phyloP scores from a whole-genome alignment of 1,140 invertebrate genomes.

The Danaus plexippus region DNA sequence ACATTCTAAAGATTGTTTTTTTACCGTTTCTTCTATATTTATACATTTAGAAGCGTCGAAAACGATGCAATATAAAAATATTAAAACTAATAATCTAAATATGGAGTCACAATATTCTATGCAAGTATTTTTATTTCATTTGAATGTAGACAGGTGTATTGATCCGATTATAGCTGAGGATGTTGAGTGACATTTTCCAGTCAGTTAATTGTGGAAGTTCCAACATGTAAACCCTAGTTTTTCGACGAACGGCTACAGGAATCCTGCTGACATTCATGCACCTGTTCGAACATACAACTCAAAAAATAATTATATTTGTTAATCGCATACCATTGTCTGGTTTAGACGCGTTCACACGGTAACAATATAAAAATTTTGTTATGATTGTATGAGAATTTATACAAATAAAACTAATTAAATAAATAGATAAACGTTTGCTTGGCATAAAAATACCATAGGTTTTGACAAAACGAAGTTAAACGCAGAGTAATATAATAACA shows the following conservation, averaged over 20 bases:
- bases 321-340: conserved; percentile 21
- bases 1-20: too few relatives aligned
- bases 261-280: conserved; percentile 45
- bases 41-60: too few relatives aligned
- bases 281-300: conserved; percentile 27
- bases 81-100: conserved; percentile 1
- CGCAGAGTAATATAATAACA: too few relatives aligned
- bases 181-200: conserved; percentile 57
- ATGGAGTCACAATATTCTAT: conserved; percentile 17
- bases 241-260: conserved; percentile 41
- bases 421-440: too few relatives aligned
- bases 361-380: conserved; percentile 5
- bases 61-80: too few relatives aligned
- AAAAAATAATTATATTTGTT: conserved; percentile 28
- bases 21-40: too few relatives aligned
- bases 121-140: conserved; percentile 12
- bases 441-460: too few relatives aligned
- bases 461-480: too few relatives aligned
- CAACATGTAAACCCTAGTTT: conserved; percentile 48
- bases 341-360: conserved; percentile 23
- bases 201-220: conserved; percentile 50
- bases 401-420: too few relatives aligned
- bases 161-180: conserved; percentile 30
- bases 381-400: too few relatives aligned
- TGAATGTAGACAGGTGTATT: conserved; percentile 37